Base-by-base conservation (phyloP, 2,113 vertebrate species). In the Sterrhoptilus dennistouni region DNA sequence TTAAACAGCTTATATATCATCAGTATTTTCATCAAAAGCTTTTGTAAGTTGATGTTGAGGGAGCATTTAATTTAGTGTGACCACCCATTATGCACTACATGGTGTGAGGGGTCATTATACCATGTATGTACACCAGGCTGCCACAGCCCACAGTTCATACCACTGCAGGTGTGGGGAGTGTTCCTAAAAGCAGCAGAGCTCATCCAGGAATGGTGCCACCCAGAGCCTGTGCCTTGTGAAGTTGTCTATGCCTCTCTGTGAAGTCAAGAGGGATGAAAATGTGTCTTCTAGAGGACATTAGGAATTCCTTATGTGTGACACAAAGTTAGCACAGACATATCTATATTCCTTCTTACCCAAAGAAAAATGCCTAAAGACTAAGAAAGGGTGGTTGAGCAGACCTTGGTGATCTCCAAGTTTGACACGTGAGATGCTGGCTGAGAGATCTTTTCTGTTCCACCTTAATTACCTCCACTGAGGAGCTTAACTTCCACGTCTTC, bases 91-190 rank as follows among this genome's bases (percentile, higher is more conserved):
- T 33, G 21, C 27, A 64, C 29, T 1, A 1, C 22, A 25, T 25
- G 8, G 5, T 63, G 3, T 72, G 47, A 76, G 33, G 1, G 2
- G 7, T 36, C 38, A 15, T 81, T 54, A 5, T 12, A 8, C 9
- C 22, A 6, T 5, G 1, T 23, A 7, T 8, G 6, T 12, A 8
- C 9, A 17, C 5, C 4, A 49, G 20, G 6, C 23, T 45, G 14
- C n/a, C 31, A 33, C 15, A 59, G 36, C 12, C 14, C 36, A 11
- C 1, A 2, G 35, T 8, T 65, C 27, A 21, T 3, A 27, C 2
- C 4, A 1, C 4, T 56, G 23, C 16, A 66, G 24, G 24, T 42
- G 9, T 19, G 29, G 36, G 21, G 42, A 90, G 31, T 6, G 20
- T 8, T 36, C 29, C 24, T 22, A 11, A 64, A 33, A 66, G 7